These are phyloP conservation scores for Morinoia aosen DNA, from an alignment of 2,888 invertebrate genomes.

Conservation along the genomic window DNA sequence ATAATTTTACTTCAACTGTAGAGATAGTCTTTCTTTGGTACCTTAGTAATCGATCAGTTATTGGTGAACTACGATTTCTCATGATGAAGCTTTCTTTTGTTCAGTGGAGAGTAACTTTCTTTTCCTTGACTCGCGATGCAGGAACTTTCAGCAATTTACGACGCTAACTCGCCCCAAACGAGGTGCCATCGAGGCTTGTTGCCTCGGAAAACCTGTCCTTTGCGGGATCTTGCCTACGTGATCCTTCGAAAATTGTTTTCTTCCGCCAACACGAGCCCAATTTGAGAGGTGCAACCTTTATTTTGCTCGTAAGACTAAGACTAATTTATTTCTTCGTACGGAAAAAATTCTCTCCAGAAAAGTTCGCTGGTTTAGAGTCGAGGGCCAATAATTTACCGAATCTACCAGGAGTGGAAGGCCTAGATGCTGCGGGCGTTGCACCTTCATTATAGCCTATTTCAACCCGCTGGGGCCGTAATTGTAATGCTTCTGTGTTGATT, in stretches of 20 bases:
- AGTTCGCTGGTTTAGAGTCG: not conserved
- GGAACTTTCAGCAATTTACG: not conserved
- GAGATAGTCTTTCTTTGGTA: not conserved
- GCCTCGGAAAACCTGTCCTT: not conserved
- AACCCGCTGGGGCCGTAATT: too few relatives aligned
- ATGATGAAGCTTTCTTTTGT: not conserved
- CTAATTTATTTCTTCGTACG: not conserved
- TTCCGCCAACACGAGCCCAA: not conserved
- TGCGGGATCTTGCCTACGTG: not conserved
- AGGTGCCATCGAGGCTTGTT: not conserved
- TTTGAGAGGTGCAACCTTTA: not conserved
- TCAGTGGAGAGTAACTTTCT: not conserved
- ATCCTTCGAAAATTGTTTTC: not conserved
- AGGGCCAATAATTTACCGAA: not conserved
- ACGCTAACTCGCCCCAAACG: conserved; percentile 3
- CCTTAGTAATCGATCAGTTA: not conserved
- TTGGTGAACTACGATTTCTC: not conserved
- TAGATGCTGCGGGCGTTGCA: not conserved
- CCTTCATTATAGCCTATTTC: not conserved
- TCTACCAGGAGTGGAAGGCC: not conserved
- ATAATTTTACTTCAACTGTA: not conserved
- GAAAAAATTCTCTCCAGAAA: not conserved
- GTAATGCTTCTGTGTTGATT: too few relatives aligned
- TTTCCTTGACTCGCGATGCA: not conserved
- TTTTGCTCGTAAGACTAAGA: not conserved